Base-by-base conservation (phyloP, 1,140 invertebrate species). In the Tetramorium simillimum region DNA sequence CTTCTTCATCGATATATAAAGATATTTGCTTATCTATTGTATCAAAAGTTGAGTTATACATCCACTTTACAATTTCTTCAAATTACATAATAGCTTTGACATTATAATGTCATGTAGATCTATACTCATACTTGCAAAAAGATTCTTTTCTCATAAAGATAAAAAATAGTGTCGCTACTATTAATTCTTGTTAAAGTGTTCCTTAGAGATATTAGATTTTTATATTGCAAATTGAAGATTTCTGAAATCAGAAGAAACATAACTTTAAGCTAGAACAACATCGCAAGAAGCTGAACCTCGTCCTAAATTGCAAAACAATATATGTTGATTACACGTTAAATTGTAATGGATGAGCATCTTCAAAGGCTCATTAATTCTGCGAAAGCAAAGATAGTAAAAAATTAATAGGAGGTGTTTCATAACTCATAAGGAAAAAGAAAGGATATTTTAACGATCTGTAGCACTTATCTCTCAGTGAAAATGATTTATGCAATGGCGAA, bases 391-490 rank as follows among this genome's bases (percentile, higher is more conserved):
- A 16, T 51, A n/a, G 14, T 16, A 43, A 53, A 6, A 78, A 80
- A 40, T 69, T 43, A 24, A 53, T 12, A 10, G 28, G 33, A 65
- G 24, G 24, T 53, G 12, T 37, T 51, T 37, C 14, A 67, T 80
- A 51, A 65, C 7, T 78, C 16, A 4, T 24, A 53, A 80, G 46
- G 56, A 53, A 80, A 14, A 6, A 1, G 18, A 3, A 65, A 40
- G 6, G 63, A 21, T n/a, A 69, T 81, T 69, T 67, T 40, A 80
- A 67, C n/a, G 9, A 69, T 69, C 33, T 10, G 49, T n/a, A 18
- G 9, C 14, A 69, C 14, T 80, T 67, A 67, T 40, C 7, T 37
- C 43, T 33, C 28, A 21, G 9, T 3, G 14, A 9, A 24, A 80
- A 18, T 53, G 4, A 80, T 37, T 67, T 40, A 51, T n/a, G 7